Conservation (phyloP, 2,113 vertebrate genomes). For the Anguilla rostrata region DNA sequence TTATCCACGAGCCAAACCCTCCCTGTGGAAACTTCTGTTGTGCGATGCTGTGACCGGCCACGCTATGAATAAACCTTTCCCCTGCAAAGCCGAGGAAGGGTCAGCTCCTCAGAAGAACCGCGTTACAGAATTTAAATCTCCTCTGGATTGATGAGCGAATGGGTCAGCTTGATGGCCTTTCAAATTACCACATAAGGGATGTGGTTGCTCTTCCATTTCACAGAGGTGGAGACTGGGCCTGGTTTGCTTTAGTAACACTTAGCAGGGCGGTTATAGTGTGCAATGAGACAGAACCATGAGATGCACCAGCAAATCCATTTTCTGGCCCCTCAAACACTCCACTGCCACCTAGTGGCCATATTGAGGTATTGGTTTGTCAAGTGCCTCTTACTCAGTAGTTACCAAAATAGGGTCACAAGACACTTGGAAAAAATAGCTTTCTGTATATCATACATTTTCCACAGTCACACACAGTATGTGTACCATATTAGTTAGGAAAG, state of each 20-base stretch:
- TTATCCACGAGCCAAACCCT: background rate
- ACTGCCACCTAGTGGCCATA: background rate
- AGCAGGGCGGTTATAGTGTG: background rate
- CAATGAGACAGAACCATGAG: background rate
- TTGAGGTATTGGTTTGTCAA: background rate
- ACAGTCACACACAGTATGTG: too few relatives aligned
- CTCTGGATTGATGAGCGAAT: background rate
- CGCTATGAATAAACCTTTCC: background rate
- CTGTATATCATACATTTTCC: too few relatives aligned
- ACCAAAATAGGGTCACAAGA: background rate
- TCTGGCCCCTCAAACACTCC: background rate
- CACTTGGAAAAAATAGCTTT: too few relatives aligned
- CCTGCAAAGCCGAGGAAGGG: background rate
- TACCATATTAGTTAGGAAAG: too few relatives aligned
- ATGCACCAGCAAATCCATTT: background rate
- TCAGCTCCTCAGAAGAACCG: background rate
- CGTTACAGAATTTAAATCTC: background rate
- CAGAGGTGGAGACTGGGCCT: background rate
- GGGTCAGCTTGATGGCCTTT: background rate
- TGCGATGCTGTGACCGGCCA: background rate
- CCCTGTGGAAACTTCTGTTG: background rate
- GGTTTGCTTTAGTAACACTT: slow-evolving; percentile 13
- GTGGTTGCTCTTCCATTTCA: background rate
- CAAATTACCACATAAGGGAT: background rate
- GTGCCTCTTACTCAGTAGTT: background rate